Evolutionary conservation across 2,113 vertebrate species (phyloP).

Genomic region (Gobius niger): DNA sequence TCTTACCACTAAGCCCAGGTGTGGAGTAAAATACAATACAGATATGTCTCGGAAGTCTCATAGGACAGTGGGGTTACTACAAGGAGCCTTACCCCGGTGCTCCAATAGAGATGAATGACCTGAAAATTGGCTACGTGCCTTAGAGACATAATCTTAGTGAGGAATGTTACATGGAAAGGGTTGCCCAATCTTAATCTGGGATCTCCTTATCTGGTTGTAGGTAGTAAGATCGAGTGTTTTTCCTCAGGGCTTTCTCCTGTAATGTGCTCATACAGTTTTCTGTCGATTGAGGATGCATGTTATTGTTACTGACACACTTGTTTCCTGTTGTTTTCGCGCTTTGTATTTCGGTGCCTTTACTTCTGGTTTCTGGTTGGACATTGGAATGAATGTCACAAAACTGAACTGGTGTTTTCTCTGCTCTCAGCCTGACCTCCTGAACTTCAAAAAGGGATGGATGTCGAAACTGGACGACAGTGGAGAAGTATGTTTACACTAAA

Average conservation of each 20-base stretch:
- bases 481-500: conserved; percentile 80
- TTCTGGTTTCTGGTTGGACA: not conserved
- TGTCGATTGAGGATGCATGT: not conserved
- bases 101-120: conserved; percentile 19
- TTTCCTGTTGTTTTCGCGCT: conserved; percentile 43
- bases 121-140: conserved; percentile 26
- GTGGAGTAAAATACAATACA: conserved; percentile 23
- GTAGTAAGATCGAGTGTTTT: not conserved
- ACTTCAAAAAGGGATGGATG: conserved; percentile 99
- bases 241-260: not conserved
- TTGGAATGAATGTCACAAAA: conserved; percentile 9
- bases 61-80: not conserved
- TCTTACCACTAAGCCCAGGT: conserved; percentile 13
- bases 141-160: conserved; percentile 40
- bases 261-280: not conserved
- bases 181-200: conserved; percentile 54
- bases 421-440: conserved; percentile 90
- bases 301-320: not conserved
- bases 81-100: not conserved
- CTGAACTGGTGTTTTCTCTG: conserved; percentile 15
- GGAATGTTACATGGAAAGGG: conserved; percentile 50
- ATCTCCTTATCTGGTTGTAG: conserved; percentile 29
- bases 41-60: conserved; percentile 8
- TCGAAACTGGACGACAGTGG: conserved; percentile 86
- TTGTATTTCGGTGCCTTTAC: not conserved